Percentiles rank a stretch among this genome's conserved stretches.
Conservation (phyloP, 2,113 vertebrate species). For the Tyrannus savana region DNA sequence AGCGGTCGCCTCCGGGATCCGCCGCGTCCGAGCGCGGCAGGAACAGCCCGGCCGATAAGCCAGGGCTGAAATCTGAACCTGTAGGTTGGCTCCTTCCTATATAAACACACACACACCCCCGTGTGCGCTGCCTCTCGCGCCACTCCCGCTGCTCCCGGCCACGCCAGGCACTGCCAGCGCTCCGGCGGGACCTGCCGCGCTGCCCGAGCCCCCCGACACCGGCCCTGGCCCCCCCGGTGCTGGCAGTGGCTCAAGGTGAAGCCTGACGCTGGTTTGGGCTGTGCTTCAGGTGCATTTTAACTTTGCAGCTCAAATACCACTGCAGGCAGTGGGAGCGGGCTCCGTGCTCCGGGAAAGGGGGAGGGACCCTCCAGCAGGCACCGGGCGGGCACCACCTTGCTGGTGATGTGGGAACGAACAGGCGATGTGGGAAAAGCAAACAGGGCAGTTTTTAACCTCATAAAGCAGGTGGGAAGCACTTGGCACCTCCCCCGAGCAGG, state of each 20-base stretch:
- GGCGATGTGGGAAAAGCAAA: neutral
- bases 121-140: slow-evolving; percentile 25
- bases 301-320: too few relatives aligned
- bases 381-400: neutral
- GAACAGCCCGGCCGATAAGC: slow-evolving; percentile 22
- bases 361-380: neutral
- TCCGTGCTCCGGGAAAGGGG: neutral
- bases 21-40: slow-evolving; percentile 8
- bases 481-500: fast-evolving
- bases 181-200: neutral
- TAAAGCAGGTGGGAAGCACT: neutral
- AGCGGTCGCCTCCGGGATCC: neutral
- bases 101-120: slow-evolving; percentile 34
- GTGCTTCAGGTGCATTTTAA: neutral
- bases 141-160: slow-evolving; percentile 44
- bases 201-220: neutral
- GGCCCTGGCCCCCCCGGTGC: fast-evolving
- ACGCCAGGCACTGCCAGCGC: slow-evolving; percentile 51
- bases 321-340: fast-evolving
- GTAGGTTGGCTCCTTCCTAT: slow-evolving; percentile 63
- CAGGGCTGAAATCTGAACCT: slow-evolving; percentile 71
- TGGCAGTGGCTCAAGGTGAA: neutral
- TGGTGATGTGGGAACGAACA: fast-evolving
- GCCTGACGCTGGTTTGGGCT: neutral
- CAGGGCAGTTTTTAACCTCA: fast-evolving